These are phyloP conservation scores for Himalopsyche kuldschensis DNA, from an alignment of 2,888 invertebrate genomes.

Conservation along the genomic window DNA sequence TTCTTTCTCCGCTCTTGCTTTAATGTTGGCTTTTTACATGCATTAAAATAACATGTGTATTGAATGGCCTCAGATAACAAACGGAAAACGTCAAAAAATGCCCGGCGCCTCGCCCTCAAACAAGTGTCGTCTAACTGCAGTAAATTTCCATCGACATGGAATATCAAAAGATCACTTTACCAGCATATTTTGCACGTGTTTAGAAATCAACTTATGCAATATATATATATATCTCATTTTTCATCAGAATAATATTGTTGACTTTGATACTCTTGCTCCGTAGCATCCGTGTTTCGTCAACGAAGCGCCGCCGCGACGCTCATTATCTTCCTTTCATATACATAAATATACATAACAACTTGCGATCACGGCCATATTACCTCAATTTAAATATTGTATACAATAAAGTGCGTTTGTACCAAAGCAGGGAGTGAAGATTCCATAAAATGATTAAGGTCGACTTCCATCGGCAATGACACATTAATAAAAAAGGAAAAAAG, in stretches of 20 bases:
- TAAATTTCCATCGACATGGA: no score
- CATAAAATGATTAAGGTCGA: background rate
- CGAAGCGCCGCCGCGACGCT: background rate
- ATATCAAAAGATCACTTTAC: no score
- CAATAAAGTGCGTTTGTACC: background rate
- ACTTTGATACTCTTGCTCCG: background rate
- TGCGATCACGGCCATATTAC: background rate
- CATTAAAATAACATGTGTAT: no score
- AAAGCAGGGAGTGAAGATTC: background rate
- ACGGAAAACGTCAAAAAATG: no score
- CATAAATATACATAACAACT: background rate
- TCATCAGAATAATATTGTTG: background rate
- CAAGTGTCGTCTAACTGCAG: no score
- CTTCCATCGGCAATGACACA: background rate
- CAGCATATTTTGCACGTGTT: no score
- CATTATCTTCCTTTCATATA: background rate
- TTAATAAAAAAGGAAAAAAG: background rate
- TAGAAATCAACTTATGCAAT: no score
- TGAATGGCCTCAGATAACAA: no score
- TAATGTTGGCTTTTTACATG: no score
- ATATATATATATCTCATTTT: background rate
- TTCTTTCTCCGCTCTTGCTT: no score
- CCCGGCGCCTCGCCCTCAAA: no score
- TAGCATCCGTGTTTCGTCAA: background rate
- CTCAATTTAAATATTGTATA: background rate